Evolutionary conservation across 2,888 invertebrate species (phyloP).

Genomic region (Scaptomyza reducta): DNA sequence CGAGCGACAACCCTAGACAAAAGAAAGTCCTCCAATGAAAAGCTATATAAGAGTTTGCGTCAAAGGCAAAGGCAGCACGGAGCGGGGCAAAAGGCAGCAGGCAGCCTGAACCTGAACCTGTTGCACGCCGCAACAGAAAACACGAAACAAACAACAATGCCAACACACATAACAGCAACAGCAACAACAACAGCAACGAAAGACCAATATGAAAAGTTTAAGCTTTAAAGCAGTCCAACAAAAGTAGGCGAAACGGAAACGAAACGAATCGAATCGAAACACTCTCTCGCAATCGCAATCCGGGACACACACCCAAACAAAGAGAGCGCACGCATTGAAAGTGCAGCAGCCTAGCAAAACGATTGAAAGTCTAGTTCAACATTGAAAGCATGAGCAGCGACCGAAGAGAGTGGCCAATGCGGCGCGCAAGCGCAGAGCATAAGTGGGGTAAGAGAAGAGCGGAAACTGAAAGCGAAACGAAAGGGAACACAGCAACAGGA

Average conservation of each 20-base stretch:
- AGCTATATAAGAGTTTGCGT: conserved; percentile 28
- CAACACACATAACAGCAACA: conserved; percentile 17
- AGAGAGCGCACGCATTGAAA: conserved; percentile 12
- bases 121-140: conserved; percentile 65
- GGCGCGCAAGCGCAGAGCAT: conserved; percentile 31
- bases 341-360: conserved; percentile 5
- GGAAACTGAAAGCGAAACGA: not conserved
- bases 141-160: conserved; percentile 49
- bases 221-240: conserved; percentile 45
- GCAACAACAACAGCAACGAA: conserved; percentile 41
- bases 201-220: conserved; percentile 45
- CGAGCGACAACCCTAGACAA: conserved; percentile 19
- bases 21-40: conserved; percentile 39
- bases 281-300: not conserved
- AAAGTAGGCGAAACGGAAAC: conserved; percentile 17
- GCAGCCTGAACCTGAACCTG: conserved; percentile 57
- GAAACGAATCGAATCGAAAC: not conserved
- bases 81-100: not conserved
- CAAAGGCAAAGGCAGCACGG: conserved; percentile 37
- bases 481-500: not conserved
- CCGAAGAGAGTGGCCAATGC: conserved; percentile 3
- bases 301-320: conserved; percentile 5
- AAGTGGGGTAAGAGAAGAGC: not conserved
- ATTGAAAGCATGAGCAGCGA: conserved; percentile 30
- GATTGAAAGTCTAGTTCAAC: conserved; percentile 43